Evolutionary conservation across 30 jellyfish, hydroid and myxozoan species (phyloP), one percentile per base, ranked within the genome.

Genomic region (Mastigias papua): DNA sequence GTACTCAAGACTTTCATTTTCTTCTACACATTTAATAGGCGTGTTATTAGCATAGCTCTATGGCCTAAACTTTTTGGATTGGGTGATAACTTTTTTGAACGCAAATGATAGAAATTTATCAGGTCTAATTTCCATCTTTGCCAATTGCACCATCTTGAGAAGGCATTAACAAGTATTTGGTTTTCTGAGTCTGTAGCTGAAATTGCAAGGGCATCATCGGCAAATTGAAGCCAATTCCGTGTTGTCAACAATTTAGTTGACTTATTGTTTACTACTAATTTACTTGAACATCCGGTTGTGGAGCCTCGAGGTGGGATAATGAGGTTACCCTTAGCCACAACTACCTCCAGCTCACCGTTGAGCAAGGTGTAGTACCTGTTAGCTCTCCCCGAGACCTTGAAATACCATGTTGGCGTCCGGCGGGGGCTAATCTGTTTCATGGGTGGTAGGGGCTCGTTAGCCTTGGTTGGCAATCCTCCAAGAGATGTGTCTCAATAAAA

Each of bases 171-270:
- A 9, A 69, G 62, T 10, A 19, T 69, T 33, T 69, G 61, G 26
- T 20, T 33, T 25, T 63, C 74, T 20, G 34, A 63, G 17, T 63
- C 74, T 63, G 60, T 33, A 6, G 80, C 80, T 69, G 80, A 69
- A 32, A 69, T 33, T 69, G 80, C 80, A 69, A 69, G 27, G 26
- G 84, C 84, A 73, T 35, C 48, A 73, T 46, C 84, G 15, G 70
- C 84, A 31, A 42, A 73, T 46, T 34, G 69, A 31, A 73, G 32
- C 70, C 84, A 35, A 31, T 73, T 73, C n/a, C 70, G 16, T 31
- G 70, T 70, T 9, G 71, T 73, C 84, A 73, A 42, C 84, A 73
- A 64, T 64, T 48, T 73, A 73, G 16, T 73, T 73, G 84, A 73
- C 84, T 31, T 73, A 31, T 48, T 34, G 69, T 70, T 46, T 22